A percentile compares a stretch with the other conserved stretches of the same genome.
Evolutionary conservation across 2,797 vertebrate species (phyloP).

Genomic region (Molothrus aeneus): DNA sequence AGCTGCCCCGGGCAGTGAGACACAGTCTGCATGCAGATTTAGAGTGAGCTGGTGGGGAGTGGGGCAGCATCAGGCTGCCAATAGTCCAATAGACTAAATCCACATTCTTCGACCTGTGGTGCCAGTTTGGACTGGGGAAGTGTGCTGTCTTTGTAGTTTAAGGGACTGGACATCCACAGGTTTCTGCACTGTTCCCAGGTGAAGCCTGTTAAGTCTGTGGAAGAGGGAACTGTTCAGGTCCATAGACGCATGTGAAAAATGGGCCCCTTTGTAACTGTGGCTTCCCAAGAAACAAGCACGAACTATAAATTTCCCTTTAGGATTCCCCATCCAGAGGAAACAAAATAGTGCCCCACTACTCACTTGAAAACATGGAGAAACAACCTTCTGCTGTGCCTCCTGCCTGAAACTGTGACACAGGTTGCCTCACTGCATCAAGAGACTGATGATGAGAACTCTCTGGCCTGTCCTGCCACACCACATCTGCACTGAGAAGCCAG

Average conservation of each 20-base stretch:
- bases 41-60: neutral
- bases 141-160: neutral
- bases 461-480: neutral
- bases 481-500: neutral
- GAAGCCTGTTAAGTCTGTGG: neutral
- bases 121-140: neutral
- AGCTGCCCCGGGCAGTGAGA: neutral
- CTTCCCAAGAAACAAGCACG: neutral
- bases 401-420: neutral
- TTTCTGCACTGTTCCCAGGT: neutral
- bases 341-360: neutral
- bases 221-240: neutral
- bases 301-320: neutral
- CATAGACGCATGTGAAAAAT: neutral
- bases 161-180: neutral
- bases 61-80: neutral
- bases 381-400: neutral
- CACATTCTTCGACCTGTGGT: neutral
- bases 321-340: neutral
- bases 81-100: neutral
- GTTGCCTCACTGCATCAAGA: neutral
- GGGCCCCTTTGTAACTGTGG: neutral
- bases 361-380: neutral
- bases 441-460: neutral
- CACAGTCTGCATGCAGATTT: accelerated